Conservation (phyloP, 2,888 invertebrate genomes). For the Latheticus oryzae region DNA sequence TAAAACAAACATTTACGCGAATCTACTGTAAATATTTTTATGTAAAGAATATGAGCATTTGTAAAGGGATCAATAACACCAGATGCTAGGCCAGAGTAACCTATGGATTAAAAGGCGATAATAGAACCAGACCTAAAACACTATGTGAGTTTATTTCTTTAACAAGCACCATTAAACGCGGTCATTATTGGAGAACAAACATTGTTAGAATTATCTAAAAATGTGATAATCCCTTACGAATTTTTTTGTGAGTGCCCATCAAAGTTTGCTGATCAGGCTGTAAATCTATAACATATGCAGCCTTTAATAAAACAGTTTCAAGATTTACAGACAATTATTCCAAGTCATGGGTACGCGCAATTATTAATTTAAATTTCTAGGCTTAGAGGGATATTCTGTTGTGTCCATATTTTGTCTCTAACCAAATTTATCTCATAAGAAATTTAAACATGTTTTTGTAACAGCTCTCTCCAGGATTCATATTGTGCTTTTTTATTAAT, state of each 20-base stretch:
- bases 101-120: neutral
- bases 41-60: neutral
- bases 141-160: slow-evolving; percentile 2
- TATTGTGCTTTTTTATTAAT: no score
- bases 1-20: neutral
- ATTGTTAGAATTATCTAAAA: slow-evolving; percentile 12
- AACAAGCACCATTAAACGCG: slow-evolving; percentile 15
- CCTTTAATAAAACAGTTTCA: slow-evolving; percentile 20
- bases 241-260: slow-evolving; percentile 12
- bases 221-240: slow-evolving; percentile 15
- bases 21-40: neutral
- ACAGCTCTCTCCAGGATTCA: no score
- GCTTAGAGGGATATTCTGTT: slow-evolving; percentile 24
- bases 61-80: neutral
- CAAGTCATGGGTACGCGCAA: slow-evolving; percentile 21
- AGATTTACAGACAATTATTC: slow-evolving; percentile 24
- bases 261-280: slow-evolving; percentile 17
- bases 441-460: no score
- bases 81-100: neutral
- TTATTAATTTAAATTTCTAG: slow-evolving; percentile 25
- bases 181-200: slow-evolving; percentile 16
- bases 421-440: no score
- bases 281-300: slow-evolving; percentile 17
- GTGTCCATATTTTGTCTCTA: no score
- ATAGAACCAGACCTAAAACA: neutral